phyloP scores from a whole-genome alignment of 2,888 invertebrate genomes.

The Eustalomyia histrio region DNA sequence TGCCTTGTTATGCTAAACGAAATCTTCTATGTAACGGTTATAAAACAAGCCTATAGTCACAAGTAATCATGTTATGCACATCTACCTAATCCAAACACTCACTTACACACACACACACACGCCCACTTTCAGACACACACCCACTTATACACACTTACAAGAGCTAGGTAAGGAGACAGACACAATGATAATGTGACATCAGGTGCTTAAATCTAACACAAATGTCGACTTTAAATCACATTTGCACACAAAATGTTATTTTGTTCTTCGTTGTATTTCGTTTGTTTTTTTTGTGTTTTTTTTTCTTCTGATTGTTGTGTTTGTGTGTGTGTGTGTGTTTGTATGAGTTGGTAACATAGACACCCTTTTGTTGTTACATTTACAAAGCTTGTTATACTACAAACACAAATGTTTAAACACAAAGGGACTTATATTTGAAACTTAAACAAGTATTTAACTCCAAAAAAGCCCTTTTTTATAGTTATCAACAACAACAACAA shows the following conservation, averaged over 20 bases:
- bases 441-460: slow-evolving; percentile 51
- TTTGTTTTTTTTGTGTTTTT: slow-evolving; percentile 17
- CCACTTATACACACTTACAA: neutral
- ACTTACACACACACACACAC: slow-evolving; percentile 1
- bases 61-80: slow-evolving; percentile 5
- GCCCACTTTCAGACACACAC: neutral
- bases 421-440: slow-evolving; percentile 40
- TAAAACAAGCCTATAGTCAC: slow-evolving; percentile 23
- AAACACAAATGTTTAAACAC: slow-evolving; percentile 9
- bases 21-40: slow-evolving; percentile 38
- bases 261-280: slow-evolving; percentile 31
- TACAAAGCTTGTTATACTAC: slow-evolving; percentile 53
- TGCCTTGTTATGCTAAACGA: slow-evolving; percentile 36
- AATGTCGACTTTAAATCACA: slow-evolving; percentile 63
- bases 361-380: slow-evolving; percentile 55
- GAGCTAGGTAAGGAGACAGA: slow-evolving; percentile 3
- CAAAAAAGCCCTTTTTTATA: slow-evolving; percentile 21
- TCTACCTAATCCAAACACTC: no score
- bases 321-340: neutral
- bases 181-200: slow-evolving; percentile 60
- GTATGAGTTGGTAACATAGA: slow-evolving; percentile 12
- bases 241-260: slow-evolving; percentile 60
- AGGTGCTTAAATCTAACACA: slow-evolving; percentile 64
- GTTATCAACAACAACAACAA: slow-evolving; percentile 13
- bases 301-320: no score